Conservation (phyloP, 1,140 invertebrate species). For the Drosophila parabipectinata region DNA sequence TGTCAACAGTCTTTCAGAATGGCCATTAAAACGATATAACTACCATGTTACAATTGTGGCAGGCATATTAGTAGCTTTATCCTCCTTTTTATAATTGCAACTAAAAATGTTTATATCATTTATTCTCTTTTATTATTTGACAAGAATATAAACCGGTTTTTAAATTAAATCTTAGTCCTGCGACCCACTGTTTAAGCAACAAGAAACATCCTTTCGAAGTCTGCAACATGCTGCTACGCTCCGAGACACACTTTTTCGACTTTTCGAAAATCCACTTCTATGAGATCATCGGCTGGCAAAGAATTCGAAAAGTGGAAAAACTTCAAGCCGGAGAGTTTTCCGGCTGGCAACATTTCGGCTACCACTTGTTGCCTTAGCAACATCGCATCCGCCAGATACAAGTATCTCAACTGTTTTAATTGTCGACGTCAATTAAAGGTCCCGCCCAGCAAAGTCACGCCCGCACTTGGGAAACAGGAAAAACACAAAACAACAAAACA, state of each 20-base stretch:
- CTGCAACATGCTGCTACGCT: constrained; percentile 9
- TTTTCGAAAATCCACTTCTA: neutral
- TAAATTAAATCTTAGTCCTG: neutral
- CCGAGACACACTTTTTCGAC: neutral
- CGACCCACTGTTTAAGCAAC: neutral
- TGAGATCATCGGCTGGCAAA: neutral
- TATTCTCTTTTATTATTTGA: too few relatives aligned
- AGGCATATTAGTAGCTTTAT: neutral
- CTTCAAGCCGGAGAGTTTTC: constrained; percentile 6
- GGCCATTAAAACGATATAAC: neutral
- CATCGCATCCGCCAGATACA: constrained; percentile 22
- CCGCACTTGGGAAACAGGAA: neutral
- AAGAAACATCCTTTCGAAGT: constrained; percentile 26
- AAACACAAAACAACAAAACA: constrained; percentile 1
- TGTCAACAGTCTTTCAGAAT: constrained; percentile 1
- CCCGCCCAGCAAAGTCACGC: constrained; percentile 14
- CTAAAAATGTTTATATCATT: too few relatives aligned
- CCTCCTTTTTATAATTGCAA: too few relatives aligned
- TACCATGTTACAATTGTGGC: neutral
- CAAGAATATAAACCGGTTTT: neutral
- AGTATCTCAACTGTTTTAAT: constrained; percentile 24
- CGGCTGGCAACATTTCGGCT: constrained; percentile 31
- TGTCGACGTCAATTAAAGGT: constrained; percentile 30
- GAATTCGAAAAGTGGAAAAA: constrained; percentile 1
- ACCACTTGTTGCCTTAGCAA: constrained; percentile 64